Percentiles rank a stretch among this genome's conserved stretches.
Evolutionary conservation across 2,888 invertebrate species (phyloP).

Genomic region (Nowickia ferox): DNA sequence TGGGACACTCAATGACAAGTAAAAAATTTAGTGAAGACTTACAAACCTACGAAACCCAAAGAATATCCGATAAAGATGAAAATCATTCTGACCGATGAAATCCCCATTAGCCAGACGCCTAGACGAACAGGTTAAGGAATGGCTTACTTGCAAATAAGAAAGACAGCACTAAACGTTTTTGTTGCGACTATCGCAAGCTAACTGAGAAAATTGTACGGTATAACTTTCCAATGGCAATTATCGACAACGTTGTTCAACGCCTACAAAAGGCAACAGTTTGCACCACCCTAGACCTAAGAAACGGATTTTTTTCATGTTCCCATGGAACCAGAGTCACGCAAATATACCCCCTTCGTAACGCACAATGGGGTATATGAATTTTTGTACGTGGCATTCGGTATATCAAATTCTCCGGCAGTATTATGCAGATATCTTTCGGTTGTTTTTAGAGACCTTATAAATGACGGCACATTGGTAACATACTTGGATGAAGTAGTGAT

Average conservation of each 20-base stretch:
- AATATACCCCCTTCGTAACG: background rate
- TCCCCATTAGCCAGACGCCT: background rate
- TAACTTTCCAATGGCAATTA: background rate
- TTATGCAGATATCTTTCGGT: background rate
- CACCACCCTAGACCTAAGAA: background rate
- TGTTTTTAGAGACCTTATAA: background rate
- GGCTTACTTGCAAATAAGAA: background rate
- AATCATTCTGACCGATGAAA: background rate
- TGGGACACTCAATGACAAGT: no score
- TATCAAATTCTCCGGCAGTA: background rate
- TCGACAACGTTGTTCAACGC: background rate
- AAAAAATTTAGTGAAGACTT: no score
- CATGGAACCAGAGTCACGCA: background rate
- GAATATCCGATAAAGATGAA: background rate
- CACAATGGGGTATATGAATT: slow-evolving; percentile 2
- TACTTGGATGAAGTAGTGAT: background rate
- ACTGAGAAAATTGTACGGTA: background rate
- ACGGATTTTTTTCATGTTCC: background rate
- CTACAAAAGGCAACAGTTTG: background rate
- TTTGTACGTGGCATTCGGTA: background rate
- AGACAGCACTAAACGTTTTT: background rate
- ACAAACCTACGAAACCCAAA: no score
- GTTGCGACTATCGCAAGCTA: no score
- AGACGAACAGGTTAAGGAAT: slow-evolving; percentile 22
- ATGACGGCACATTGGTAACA: background rate